Conservation (phyloP, 1,140 invertebrate genomes). For the Drosophila tristis region DNA sequence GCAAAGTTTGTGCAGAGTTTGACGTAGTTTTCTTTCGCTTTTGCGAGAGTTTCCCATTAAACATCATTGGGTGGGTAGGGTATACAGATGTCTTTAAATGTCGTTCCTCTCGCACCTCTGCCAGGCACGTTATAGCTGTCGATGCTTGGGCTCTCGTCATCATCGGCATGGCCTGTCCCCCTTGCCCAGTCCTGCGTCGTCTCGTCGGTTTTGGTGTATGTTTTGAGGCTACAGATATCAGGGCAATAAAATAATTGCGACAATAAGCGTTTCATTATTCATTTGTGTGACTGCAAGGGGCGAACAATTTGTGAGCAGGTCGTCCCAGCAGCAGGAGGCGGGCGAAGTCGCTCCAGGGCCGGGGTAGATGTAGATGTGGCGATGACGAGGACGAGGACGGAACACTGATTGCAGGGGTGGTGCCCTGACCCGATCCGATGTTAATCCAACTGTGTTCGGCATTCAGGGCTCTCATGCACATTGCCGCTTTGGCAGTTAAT, state of each 20-base stretch:
- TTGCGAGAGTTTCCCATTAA: not conserved
- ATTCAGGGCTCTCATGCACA: slow-evolving; percentile 59
- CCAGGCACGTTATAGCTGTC: not conserved
- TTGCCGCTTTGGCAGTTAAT: slow-evolving; percentile 76
- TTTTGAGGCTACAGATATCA: slow-evolving; percentile 81
- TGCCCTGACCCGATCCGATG: slow-evolving; percentile 61
- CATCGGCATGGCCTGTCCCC: slow-evolving; percentile 28
- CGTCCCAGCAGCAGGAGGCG: slow-evolving; percentile 11
- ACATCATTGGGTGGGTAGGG: not conserved
- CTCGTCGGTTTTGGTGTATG: slow-evolving; percentile 58
- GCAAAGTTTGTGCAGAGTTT: too few relatives aligned
- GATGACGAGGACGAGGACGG: too few relatives aligned
- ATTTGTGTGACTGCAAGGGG: slow-evolving; percentile 79
- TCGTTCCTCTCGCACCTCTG: not conserved
- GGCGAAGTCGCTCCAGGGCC: not conserved
- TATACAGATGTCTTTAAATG: not conserved
- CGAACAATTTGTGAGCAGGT: slow-evolving; percentile 78
- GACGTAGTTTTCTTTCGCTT: too few relatives aligned
- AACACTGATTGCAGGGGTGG: slow-evolving; percentile 71
- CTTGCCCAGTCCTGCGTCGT: slow-evolving; percentile 2
- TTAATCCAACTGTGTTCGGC: slow-evolving; percentile 73
- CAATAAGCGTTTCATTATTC: slow-evolving; percentile 82
- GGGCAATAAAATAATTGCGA: slow-evolving; percentile 82
- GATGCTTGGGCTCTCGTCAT: slow-evolving; percentile 28
- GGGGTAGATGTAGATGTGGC: slow-evolving; percentile 24